Base-by-base conservation (phyloP, 1,140 invertebrate species). In the Drosophila paulistorum region DNA sequence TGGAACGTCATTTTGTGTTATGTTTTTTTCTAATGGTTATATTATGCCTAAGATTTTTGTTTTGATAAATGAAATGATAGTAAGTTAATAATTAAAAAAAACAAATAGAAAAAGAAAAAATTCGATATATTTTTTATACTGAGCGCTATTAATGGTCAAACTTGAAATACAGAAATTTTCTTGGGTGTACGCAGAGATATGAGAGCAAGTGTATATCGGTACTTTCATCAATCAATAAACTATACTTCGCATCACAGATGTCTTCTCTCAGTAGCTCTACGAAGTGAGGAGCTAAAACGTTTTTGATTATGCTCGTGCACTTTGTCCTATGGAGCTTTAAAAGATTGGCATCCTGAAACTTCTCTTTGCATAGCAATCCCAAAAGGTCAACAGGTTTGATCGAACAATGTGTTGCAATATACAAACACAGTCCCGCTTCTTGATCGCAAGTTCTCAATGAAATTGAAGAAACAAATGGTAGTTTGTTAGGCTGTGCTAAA, bases 341-440 rank as follows among this genome's bases (percentile, higher is more conserved):
- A n/a, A 20, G 14, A 61, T 20, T 61, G 37, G 14, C 59, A 45
- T 61, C 59, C 26, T 45, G 7, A 61, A 42, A 45, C 9, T 42
- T 17, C 2, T 7, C 7, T 61, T 30, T 14, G 61, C 30, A 64
- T 45, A 64, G 26, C 45, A 64, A 64, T 64, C 61, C 30, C 30
- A 64, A 64, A 35, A 51, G 61, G 42, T 63, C 61, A 2, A 63
- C 30, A 30, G 45, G 61, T 23, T 30, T 64, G 61, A 54, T 14
- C 1, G 42, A 63, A 14, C 10, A 63, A 35, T 63, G 42, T 33
- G 41, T 51, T 23, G 60, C 60, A 45, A 62, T 48, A 30, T 45
- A 64, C 14, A 64, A 51, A 64, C 61, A 64, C 17, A 64, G 30
- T 37, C 20, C 45, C 61, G 26, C 61, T 14, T 63, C 7, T 60